A percentile compares a stretch with the other conserved stretches of the same genome.
Evolutionary conservation across 2,888 invertebrate species (phyloP).

Genomic region (Pristionchus maxplancki): DNA sequence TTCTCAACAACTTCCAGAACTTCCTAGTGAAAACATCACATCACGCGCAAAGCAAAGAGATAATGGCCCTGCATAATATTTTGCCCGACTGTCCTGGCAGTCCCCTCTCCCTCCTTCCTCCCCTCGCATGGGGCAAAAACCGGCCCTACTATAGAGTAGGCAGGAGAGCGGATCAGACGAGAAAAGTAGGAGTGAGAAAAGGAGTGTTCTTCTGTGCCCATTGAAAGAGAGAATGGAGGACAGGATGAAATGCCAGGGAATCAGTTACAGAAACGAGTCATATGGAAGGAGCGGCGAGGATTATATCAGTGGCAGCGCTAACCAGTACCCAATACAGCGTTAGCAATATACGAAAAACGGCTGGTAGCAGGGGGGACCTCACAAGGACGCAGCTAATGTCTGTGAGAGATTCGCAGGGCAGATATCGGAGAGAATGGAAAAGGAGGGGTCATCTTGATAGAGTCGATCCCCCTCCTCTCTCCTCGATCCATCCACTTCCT

Average conservation of each 20-base stretch:
- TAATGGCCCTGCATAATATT: conserved; percentile 24
- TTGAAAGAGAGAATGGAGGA: not conserved
- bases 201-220: conserved; percentile 32
- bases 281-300: not conserved
- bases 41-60: not conserved
- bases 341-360: no score
- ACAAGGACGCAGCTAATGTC: not conserved
- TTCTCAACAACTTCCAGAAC: not conserved
- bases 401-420: not conserved
- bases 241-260: not conserved
- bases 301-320: not conserved
- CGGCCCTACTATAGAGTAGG: conserved; percentile 42
- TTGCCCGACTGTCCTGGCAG: conserved; percentile 12
- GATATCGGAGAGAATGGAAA: conserved; percentile 9
- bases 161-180: conserved; percentile 34
- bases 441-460: conserved; percentile 34
- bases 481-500: not conserved
- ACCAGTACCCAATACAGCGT: no score
- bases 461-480: not conserved
- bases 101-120: not conserved
- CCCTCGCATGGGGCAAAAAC: not conserved
- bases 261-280: not conserved
- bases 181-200: conserved; percentile 32
- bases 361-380: not conserved
- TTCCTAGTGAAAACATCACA: not conserved